Percentiles rank a stretch among this genome's conserved stretches.
phyloP scores from a whole-genome alignment of 2,113 vertebrate species.

The Nematolebias whitei region DNA sequence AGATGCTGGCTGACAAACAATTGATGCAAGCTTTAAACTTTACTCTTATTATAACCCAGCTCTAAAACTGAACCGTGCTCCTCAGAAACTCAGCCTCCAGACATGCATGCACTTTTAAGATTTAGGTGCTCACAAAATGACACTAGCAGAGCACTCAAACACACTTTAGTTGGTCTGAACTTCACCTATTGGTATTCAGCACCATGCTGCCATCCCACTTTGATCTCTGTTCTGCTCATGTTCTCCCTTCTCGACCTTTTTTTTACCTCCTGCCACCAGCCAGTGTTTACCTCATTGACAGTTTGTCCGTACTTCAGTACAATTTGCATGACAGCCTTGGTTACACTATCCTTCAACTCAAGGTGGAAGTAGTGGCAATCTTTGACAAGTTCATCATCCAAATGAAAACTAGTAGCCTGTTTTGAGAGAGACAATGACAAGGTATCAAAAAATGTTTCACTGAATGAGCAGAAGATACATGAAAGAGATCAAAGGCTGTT shows the following conservation, averaged over 20 bases:
- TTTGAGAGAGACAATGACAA: neutral
- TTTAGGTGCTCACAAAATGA: constrained; percentile 2
- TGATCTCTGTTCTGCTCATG: constrained; percentile 40
- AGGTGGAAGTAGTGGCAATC: constrained; percentile 22
- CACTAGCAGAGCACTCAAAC: neutral
- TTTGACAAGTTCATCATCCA: constrained; percentile 39
- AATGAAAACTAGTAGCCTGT: constrained; percentile 13
- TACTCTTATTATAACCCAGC: too few relatives aligned
- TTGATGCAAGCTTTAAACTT: constrained; percentile 14
- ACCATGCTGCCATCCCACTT: constrained; percentile 17
- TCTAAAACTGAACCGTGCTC: neutral
- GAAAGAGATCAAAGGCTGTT: too few relatives aligned
- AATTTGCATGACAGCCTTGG: constrained; percentile 31
- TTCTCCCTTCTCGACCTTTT: constrained; percentile 6
- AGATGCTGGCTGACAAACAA: constrained; percentile 39
- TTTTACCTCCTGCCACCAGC: constrained; percentile 10
- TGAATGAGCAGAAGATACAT: too few relatives aligned
- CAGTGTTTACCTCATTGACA: constrained; percentile 35
- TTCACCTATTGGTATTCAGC: constrained; percentile 51
- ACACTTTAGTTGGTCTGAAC: constrained; percentile 17
- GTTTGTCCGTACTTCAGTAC: constrained; percentile 40
- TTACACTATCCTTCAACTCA: constrained; percentile 33
- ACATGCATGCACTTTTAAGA: neutral
- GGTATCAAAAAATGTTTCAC: neutral
- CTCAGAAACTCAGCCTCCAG: neutral